These are phyloP conservation scores for Eremobia ochroleuca DNA, from an alignment of 2,888 invertebrate genomes.

Conservation along the genomic window DNA sequence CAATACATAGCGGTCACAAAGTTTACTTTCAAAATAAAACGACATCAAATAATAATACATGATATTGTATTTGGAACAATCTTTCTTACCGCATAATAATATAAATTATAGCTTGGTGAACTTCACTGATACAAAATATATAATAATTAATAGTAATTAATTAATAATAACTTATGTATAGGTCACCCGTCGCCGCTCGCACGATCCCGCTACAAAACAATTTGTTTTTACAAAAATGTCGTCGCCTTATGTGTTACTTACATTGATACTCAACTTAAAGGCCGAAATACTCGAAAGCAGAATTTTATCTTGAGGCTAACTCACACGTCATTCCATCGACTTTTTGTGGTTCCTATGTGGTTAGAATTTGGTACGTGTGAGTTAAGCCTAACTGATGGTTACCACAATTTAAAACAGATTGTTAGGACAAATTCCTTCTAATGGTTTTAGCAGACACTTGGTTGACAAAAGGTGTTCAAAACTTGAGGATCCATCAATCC, in stretches of 20 bases:
- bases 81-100: conserved; percentile 83
- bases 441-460: conserved; percentile 9
- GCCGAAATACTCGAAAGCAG: conserved; percentile 13
- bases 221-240: conserved; percentile 70
- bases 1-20: neutral
- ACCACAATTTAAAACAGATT: conserved; percentile 6
- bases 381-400: conserved; percentile 9
- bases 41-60: conserved; percentile 77
- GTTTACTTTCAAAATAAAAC: conserved; percentile 47
- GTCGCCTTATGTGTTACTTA: conserved; percentile 69
- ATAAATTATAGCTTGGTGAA: conserved; percentile 87
- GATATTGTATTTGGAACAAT: conserved; percentile 89
- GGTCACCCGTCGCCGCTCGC: conserved; percentile 75
- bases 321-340: conserved; percentile 9
- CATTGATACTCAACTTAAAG: conserved; percentile 47
- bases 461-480: conserved; percentile 2
- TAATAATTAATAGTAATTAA: conserved; percentile 75
- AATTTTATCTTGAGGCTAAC: conserved; percentile 19
- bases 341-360: no score
- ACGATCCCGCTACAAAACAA: conserved; percentile 73
- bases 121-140: conserved; percentile 89
- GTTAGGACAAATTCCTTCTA: conserved; percentile 3
- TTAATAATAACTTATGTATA: conserved; percentile 84
- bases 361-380: conserved; percentile 18
- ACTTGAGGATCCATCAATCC: conserved; percentile 4